Conservation (phyloP, 2,797 vertebrate genomes). For the Arctocebus calabarensis region DNA sequence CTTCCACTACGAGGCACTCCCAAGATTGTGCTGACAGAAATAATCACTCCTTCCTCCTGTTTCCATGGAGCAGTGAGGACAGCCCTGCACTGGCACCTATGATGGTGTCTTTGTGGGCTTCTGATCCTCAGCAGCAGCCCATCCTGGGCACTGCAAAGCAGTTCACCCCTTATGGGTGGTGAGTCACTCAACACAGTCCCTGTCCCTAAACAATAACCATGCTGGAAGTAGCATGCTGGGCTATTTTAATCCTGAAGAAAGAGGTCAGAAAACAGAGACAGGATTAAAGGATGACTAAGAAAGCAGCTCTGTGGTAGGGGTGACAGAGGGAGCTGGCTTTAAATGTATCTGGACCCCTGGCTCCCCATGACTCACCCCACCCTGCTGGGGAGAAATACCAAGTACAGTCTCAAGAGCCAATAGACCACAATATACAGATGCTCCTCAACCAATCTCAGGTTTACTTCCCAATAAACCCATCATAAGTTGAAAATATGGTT, state of each 20-base stretch:
- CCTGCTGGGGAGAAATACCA: neutral
- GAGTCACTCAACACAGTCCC: constrained; percentile 55
- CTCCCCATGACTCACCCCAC: constrained; percentile 30
- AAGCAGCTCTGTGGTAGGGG: neutral
- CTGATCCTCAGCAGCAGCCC: neutral
- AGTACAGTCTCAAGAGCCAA: neutral
- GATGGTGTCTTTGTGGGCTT: neutral
- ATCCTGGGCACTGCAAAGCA: neutral
- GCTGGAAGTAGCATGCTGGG: neutral
- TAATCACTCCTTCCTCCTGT: neutral
- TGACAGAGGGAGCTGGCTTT: neutral
- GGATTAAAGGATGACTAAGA: constrained; percentile 61
- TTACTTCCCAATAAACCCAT: neutral
- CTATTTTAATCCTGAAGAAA: constrained; percentile 71
- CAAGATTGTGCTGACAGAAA: constrained; percentile 25
- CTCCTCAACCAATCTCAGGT: neutral
- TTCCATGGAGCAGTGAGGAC: neutral
- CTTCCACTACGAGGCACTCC: neutral
- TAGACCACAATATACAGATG: neutral
- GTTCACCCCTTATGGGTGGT: neutral
- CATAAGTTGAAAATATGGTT: neutral
- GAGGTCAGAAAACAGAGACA: constrained; percentile 64
- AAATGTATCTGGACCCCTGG: neutral
- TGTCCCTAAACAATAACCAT: constrained; percentile 43
- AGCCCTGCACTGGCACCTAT: neutral